These are phyloP conservation scores for Zoanthus sansibaricus DNA, from an alignment of 92 coral and sea anemone genomes.

Conservation along the genomic window DNA sequence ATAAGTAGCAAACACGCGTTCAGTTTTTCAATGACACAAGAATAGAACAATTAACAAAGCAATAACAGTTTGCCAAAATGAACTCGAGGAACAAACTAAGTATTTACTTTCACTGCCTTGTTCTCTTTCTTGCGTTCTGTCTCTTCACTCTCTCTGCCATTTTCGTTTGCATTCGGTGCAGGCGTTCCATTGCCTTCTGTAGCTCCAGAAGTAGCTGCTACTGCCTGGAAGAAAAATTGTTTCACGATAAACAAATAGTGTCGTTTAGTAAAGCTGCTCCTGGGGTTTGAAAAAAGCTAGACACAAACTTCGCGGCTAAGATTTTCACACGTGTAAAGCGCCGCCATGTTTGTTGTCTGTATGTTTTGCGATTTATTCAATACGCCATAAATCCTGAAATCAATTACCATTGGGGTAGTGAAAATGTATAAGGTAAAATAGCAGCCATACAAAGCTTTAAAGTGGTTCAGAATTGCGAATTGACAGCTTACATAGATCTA, in stretches of 20 bases:
- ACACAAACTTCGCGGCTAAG: slow-evolving; percentile 20
- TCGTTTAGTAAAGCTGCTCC: slow-evolving; percentile 19
- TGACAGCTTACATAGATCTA: not conserved
- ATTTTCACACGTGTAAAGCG: not conserved
- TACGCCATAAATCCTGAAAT: slow-evolving; percentile 20
- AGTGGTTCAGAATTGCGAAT: slow-evolving; percentile 16
- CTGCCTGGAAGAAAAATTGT: slow-evolving; percentile 34
- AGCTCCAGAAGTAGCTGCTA: slow-evolving; percentile 23
- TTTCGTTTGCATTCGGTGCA: not conserved
- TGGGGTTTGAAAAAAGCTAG: slow-evolving; percentile 26
- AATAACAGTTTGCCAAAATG: slow-evolving; percentile 29
- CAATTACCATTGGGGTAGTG: slow-evolving; percentile 1
- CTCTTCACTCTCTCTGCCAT: slow-evolving; percentile 12
- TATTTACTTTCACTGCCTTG: slow-evolving; percentile 20
- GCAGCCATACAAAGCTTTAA: not conserved
- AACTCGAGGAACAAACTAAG: slow-evolving; percentile 16
- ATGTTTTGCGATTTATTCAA: slow-evolving; percentile 24
- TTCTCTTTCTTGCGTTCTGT: slow-evolving; percentile 24
- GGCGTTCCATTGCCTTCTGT: slow-evolving; percentile 19
- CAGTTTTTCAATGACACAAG: slow-evolving; percentile 11
- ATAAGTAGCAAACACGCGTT: slow-evolving; percentile 18
- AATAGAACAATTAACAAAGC: not conserved
- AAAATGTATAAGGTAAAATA: slow-evolving; percentile 1
- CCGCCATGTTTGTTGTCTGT: slow-evolving; percentile 16
- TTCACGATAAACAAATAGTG: not conserved